Evolutionary conservation across 1,140 invertebrate genomes (phyloP).

Genomic region (Maconellicoccus hirsutus): DNA sequence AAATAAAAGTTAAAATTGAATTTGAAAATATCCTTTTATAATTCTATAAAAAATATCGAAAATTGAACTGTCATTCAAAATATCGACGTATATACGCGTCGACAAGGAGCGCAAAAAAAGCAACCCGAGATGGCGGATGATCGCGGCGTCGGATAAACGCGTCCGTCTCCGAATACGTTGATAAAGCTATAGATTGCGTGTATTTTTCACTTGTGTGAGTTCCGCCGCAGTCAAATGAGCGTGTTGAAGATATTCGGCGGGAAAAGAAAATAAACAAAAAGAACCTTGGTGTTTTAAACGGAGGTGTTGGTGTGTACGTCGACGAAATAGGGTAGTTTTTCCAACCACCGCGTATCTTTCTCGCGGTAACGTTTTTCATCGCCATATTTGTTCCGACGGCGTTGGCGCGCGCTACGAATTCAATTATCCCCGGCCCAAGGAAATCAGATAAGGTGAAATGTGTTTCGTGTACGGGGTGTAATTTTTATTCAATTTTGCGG

Average conservation of each 20-base stretch:
- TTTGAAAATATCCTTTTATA: conserved; percentile 6
- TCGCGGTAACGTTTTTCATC: neutral
- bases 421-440: neutral
- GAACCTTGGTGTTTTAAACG: no score
- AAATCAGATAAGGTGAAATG: conserved; percentile 4
- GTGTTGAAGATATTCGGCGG: neutral
- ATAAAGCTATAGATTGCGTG: neutral
- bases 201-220: neutral
- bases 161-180: neutral
- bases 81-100: neutral
- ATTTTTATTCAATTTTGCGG: neutral
- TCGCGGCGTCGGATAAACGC: neutral
- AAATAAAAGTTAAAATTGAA: conserved; percentile 10
- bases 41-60: conserved; percentile 6
- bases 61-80: conserved; percentile 5
- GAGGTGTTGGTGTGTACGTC: no score
- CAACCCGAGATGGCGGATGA: neutral
- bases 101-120: no score
- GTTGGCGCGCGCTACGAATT: neutral
- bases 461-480: neutral
- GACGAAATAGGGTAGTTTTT: no score
- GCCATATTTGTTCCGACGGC: neutral
- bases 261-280: no score
- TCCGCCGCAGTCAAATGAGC: neutral
- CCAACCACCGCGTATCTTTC: no score